phyloP scores from a whole-genome alignment of 2,888 invertebrate genomes.

The Clitarchus hookeri region DNA sequence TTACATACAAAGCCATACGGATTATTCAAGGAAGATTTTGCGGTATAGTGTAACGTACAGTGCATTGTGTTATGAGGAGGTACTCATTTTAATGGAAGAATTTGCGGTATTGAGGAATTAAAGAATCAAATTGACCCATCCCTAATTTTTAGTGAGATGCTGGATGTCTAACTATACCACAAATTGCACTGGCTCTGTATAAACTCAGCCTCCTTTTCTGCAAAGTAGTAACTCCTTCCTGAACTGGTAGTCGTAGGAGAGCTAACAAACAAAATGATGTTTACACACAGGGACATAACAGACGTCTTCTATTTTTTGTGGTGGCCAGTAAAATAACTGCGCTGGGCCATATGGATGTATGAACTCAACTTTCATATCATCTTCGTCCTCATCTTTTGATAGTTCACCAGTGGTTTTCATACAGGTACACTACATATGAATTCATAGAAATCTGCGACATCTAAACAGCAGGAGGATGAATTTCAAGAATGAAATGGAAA shows the following conservation, averaged over 20 bases:
- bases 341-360: constrained; percentile 2
- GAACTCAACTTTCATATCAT: constrained; percentile 10
- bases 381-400: neutral
- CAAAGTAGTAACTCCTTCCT: constrained; percentile 3
- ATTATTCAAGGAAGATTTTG: too few relatives aligned
- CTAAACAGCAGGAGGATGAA: neutral
- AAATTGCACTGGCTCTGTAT: neutral
- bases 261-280: neutral
- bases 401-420: neutral
- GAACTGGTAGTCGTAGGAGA: neutral
- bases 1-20: too few relatives aligned
- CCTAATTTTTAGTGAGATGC: neutral
- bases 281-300: neutral
- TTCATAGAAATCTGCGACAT: neutral
- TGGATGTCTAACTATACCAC: neutral
- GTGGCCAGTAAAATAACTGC: constrained; percentile 11
- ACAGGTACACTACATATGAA: neutral
- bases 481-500: neutral
- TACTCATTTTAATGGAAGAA: too few relatives aligned
- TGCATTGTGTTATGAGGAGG: too few relatives aligned
- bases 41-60: too few relatives aligned
- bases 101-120: too few relatives aligned
- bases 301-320: neutral
- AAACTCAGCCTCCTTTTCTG: neutral
- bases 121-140: too few relatives aligned